phyloP scores from a whole-genome alignment of 2,888 invertebrate genomes.

The Lysandra bellargus region DNA sequence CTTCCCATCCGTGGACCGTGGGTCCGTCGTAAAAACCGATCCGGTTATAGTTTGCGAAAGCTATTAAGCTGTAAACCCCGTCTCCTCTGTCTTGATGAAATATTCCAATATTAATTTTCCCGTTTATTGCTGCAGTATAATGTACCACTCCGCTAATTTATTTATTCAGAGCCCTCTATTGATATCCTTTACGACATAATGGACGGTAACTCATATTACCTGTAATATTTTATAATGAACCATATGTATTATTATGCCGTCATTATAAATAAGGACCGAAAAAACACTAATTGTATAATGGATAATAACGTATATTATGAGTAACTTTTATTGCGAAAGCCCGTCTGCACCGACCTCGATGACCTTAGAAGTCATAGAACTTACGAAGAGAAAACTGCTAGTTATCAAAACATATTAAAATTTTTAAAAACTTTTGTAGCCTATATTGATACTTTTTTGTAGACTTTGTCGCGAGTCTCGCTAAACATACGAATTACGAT shows the following conservation, averaged over 20 bases:
- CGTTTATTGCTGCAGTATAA: constrained; percentile 52
- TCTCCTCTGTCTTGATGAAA: constrained; percentile 71
- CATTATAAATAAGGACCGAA: constrained; percentile 35
- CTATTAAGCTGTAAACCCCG: constrained; percentile 77
- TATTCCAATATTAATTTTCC: constrained; percentile 68
- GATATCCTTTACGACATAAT: constrained; percentile 31
- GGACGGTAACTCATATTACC: constrained; percentile 25
- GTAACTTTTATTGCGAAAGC: background rate
- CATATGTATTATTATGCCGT: constrained; percentile 22
- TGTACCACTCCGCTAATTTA: constrained; percentile 40
- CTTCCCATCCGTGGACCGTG: constrained; percentile 56
- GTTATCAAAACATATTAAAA: background rate
- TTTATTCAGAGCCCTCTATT: constrained; percentile 33
- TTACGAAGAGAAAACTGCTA: background rate
- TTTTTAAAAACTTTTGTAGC: constrained; percentile 34
- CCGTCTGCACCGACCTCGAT: background rate
- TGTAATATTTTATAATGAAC: constrained; percentile 25
- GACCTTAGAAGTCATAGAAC: background rate
- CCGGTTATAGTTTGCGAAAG: constrained; percentile 74
- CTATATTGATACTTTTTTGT: constrained; percentile 36
- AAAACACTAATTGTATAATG: background rate
- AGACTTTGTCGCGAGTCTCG: constrained; percentile 46
- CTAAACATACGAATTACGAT: constrained; percentile 60
- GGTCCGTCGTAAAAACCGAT: constrained; percentile 68
- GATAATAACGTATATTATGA: background rate